Conservation (phyloP, 1,140 invertebrate genomes). For the Potamilus streckersoni region DNA sequence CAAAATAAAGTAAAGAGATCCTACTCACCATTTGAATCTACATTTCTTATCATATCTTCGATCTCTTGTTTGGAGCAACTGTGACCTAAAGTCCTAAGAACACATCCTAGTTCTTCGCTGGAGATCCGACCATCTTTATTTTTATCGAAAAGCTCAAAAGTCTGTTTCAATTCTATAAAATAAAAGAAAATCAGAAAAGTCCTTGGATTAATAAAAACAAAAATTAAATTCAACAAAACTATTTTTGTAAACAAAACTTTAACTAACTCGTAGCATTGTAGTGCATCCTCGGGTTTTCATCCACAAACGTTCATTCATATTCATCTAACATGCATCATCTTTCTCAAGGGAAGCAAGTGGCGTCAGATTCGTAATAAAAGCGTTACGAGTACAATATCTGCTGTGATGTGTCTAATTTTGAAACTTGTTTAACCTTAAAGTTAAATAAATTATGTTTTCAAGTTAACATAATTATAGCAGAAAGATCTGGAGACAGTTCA, state of each 20-base stretch:
- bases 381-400: too few species aligned
- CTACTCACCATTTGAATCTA: constrained; percentile 96
- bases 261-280: neutral
- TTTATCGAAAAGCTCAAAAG: constrained; percentile 64
- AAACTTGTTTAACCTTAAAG: too few species aligned
- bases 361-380: too few species aligned
- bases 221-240: neutral
- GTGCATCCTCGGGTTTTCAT: neutral
- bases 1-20: neutral
- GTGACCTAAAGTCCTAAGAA: constrained; percentile 98
- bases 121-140: constrained; percentile 99
- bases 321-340: neutral
- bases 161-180: constrained; percentile 58
- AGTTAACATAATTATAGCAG: too few species aligned
- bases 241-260: neutral
- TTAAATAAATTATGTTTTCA: too few species aligned
- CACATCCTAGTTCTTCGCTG: constrained; percentile 99
- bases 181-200: neutral
- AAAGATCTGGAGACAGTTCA: too few species aligned
- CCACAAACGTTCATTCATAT: neutral
- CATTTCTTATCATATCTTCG: constrained; percentile 99
- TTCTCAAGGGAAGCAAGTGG: too few species aligned
- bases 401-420: too few species aligned
- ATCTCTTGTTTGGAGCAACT: constrained; percentile 99
- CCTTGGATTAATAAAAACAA: neutral